A percentile compares a stretch with the other conserved stretches of the same genome.
phyloP scores from a whole-genome alignment of 2,797 vertebrate genomes.

The Anguilla anguilla region DNA sequence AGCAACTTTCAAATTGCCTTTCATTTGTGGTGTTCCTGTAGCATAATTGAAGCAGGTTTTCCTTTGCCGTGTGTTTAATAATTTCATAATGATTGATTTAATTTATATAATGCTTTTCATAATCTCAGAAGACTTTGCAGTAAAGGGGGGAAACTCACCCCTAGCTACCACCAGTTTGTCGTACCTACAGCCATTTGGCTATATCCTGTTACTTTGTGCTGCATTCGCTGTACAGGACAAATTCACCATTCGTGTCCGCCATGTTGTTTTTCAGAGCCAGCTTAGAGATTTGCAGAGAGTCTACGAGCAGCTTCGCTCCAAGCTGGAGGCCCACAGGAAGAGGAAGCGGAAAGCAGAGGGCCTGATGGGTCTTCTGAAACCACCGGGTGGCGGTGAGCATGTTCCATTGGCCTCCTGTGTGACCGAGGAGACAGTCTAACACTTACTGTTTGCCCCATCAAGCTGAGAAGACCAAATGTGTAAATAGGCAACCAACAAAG shows the following conservation, averaged over 20 bases:
- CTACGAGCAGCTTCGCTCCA: slow-evolving; percentile 64
- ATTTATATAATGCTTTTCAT: neutral
- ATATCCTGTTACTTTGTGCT: neutral
- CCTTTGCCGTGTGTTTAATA: neutral
- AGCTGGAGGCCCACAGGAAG: slow-evolving; percentile 63
- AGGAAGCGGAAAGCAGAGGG: slow-evolving; percentile 61
- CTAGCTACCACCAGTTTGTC: too few species aligned
- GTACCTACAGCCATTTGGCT: too few species aligned
- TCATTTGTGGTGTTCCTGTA: neutral
- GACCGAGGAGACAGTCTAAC: neutral
- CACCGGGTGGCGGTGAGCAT: slow-evolving; percentile 49
- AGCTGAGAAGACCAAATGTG: neutral
- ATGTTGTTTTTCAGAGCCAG: slow-evolving; percentile 57
- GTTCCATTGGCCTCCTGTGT: neutral
- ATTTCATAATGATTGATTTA: too few species aligned
- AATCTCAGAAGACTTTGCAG: neutral
- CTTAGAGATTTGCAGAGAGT: slow-evolving; percentile 68
- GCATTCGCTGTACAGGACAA: neutral
- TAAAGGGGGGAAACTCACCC: too few species aligned
- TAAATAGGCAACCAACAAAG: neutral
- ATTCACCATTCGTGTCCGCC: neutral
- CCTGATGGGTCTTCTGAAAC: slow-evolving; percentile 50
- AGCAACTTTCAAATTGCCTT: neutral
- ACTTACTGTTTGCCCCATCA: neutral
- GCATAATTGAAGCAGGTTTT: neutral